These are phyloP conservation scores for Styela clava DNA, from an alignment of 23 tunicate genomes.

Conservation along the genomic window DNA sequence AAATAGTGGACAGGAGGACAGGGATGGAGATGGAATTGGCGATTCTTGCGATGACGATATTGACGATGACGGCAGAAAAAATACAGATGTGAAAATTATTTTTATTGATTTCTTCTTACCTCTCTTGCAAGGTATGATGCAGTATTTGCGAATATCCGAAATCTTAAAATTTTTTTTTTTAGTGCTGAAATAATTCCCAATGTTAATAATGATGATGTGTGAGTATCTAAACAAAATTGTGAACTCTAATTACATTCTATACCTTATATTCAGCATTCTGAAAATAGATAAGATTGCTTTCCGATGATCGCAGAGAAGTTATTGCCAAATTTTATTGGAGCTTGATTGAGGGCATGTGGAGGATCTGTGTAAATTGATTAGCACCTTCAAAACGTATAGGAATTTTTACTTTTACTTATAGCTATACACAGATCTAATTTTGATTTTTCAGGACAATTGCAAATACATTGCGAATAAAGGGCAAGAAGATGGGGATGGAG, in stretches of 20 bases:
- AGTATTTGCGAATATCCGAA: neutral
- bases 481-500: slow-evolving; percentile 40
- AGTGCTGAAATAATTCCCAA: too few species aligned
- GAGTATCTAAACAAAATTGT: too few species aligned
- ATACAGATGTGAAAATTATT: slow-evolving; percentile 45
- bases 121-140: neutral
- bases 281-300: too few species aligned
- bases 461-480: slow-evolving; percentile 36
- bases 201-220: too few species aligned
- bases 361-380: too few species aligned
- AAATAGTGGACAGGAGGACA: slow-evolving; percentile 83
- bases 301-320: too few species aligned
- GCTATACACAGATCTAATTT: too few species aligned
- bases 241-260: too few species aligned
- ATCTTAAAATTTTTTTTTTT: too few species aligned
- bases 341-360: slow-evolving; percentile 45
- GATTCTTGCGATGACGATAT: slow-evolving; percentile 75
- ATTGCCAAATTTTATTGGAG: slow-evolving; percentile 11
- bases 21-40: slow-evolving; percentile 69
- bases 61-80: slow-evolving; percentile 46
- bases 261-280: too few species aligned
- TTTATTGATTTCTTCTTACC: neutral
- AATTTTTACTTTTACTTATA: too few species aligned
- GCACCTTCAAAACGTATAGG: too few species aligned
- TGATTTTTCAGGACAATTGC: slow-evolving; percentile 67